phyloP scores from a whole-genome alignment of 2,797 vertebrate species.

The Anomalospiza imberbis region DNA sequence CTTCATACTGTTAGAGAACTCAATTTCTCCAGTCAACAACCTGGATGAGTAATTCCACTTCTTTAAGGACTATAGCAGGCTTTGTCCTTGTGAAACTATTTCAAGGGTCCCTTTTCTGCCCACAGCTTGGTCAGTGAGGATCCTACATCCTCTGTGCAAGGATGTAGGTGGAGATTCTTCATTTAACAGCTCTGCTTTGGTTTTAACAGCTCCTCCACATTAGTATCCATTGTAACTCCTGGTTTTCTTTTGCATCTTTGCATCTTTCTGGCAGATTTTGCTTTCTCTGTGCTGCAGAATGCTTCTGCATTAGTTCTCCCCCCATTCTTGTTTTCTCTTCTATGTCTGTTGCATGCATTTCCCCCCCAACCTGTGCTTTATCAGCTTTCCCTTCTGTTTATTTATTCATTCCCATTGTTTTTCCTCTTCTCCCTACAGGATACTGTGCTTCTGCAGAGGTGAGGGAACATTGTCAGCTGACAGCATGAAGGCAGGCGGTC shows the following conservation, averaged over 20 bases:
- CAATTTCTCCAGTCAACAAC: neutral
- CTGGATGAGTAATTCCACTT: neutral
- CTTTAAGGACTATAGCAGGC: neutral
- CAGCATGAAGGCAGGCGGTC: neutral
- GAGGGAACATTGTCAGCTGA: neutral
- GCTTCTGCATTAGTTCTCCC: neutral
- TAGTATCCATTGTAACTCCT: neutral
- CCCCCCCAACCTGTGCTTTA: neutral
- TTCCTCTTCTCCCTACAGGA: neutral
- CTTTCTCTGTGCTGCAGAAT: neutral
- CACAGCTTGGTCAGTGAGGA: neutral
- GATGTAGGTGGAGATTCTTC: neutral
- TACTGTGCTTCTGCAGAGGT: neutral
- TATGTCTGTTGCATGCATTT: neutral
- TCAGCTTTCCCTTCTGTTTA: neutral
- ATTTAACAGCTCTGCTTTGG: neutral
- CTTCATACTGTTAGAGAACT: neutral
- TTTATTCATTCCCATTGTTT: neutral
- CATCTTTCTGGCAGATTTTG: neutral
- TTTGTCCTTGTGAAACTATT: neutral
- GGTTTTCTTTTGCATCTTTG: neutral
- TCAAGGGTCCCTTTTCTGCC: neutral
- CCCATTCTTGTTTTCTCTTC: neutral
- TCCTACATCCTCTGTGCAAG: neutral
- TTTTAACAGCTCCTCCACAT: neutral